These are phyloP conservation scores for Stomatorhinus walkeri DNA, from an alignment of 2,797 vertebrate species.

Conservation along the genomic window DNA sequence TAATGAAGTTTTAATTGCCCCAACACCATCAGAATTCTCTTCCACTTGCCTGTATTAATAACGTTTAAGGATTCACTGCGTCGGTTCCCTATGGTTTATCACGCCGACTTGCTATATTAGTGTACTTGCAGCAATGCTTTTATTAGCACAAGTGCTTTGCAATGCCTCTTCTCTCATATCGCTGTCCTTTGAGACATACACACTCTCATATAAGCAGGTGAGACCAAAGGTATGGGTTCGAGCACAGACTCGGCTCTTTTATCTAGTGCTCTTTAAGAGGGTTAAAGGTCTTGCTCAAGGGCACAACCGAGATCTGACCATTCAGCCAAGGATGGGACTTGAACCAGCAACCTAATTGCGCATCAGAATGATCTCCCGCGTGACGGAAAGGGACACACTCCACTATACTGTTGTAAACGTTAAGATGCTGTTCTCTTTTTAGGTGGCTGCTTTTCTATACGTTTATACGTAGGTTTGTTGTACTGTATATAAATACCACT, in stretches of 20 bases:
- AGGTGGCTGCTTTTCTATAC: neutral
- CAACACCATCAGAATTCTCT: neutral
- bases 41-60: neutral
- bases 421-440: neutral
- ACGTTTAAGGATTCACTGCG: neutral
- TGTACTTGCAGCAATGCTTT: neutral
- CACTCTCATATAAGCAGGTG: neutral
- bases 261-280: neutral
- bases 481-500: neutral
- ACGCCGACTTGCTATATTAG: neutral
- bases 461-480: neutral
- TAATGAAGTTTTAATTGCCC: slow-evolving; percentile 16
- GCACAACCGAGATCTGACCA: neutral
- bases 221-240: neutral
- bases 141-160: neutral
- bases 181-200: neutral
- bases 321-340: neutral
- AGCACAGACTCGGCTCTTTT: neutral
- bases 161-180: neutral
- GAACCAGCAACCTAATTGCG: neutral
- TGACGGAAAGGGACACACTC: neutral
- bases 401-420: neutral
- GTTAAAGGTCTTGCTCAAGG: neutral
- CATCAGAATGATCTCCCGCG: neutral
- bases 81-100: neutral